Percentiles rank a stretch among this genome's conserved stretches.
Evolutionary conservation across 2,888 invertebrate species (phyloP).

Genomic region (Norana najaformis): DNA sequence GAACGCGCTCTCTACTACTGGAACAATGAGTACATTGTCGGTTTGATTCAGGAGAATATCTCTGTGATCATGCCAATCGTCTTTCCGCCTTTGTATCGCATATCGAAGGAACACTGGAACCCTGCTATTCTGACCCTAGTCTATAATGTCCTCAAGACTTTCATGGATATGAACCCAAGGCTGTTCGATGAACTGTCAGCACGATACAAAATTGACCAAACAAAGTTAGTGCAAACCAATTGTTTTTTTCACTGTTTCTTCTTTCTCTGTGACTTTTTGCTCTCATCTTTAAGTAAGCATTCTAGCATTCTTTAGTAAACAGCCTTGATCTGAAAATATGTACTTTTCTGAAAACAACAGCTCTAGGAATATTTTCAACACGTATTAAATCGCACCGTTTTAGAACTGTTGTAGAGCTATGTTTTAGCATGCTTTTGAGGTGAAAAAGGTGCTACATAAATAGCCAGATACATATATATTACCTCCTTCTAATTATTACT

Average conservation of each 20-base stretch:
- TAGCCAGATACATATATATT: background rate
- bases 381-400: too few relatives aligned
- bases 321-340: too few relatives aligned
- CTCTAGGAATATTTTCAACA: too few relatives aligned
- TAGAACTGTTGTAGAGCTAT: too few relatives aligned
- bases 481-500: background rate
- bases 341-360: too few relatives aligned
- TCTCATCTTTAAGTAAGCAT: background rate
- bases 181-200: constrained; percentile 86
- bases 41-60: constrained; percentile 78
- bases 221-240: constrained; percentile 51
- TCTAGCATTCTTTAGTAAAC: too few relatives aligned
- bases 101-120: constrained; percentile 75
- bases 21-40: constrained; percentile 85
- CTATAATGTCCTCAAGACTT: constrained; percentile 81
- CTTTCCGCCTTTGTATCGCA: constrained; percentile 76
- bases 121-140: constrained; percentile 84
- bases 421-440: too few relatives aligned
- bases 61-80: constrained; percentile 77
- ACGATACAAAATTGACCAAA: constrained; percentile 73
- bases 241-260: background rate
- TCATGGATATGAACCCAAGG: constrained; percentile 86
- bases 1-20: constrained; percentile 81
- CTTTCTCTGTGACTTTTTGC: background rate
- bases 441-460: too few relatives aligned